Evolutionary conservation across 2,797 vertebrate genomes (phyloP), one percentile per base, ranked within the genome.

Genomic region (Sebastes matsubarae): DNA sequence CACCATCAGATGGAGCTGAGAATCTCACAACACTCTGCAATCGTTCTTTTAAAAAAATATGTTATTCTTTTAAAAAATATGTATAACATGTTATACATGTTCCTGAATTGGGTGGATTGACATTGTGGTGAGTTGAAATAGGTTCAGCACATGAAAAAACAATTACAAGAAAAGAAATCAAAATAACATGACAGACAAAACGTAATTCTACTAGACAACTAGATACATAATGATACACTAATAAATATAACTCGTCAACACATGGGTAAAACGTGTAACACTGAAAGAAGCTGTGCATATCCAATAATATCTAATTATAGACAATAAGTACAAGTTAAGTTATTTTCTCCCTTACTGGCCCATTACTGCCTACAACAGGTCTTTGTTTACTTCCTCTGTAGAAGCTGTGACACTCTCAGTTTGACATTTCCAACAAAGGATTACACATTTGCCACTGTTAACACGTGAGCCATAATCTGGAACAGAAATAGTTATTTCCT

Each of bases 391-490:
- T 22, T 81, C 2, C 54, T 29, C 24, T 27, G 13, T 52, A 71
- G 55, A 61, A 61, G 8, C 24, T 64, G 61, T 85, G 79, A 77
- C n/a, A 68, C 57, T 36, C 30, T 61, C 9, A 72, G 85, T 86
- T 87, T 79, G 64, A 81, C 13, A 79, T 87, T 84, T 86, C 42
- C 54, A 63, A 69, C 68, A 69, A 79, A 74, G 22, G 76, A 64
- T 88, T 87, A 89, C 77, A 90, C 68, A 91, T 90, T 88, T 75
- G 65, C 77, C 32, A 70, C 13, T 68, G 70, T 68, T 76, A 75
- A 79, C 20, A 42, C 12, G 10, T 79, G 60, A 83, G 6, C 9
- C 27, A 70, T 70, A 71, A 85, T 77, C 18, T 59, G 24, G 9
- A 58, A 36, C 16, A 63, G 4, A 57, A 9, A 78, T 61, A 1